phyloP scores from a whole-genome alignment of 2,797 vertebrate genomes.

The Cossypha polioptera region DNA sequence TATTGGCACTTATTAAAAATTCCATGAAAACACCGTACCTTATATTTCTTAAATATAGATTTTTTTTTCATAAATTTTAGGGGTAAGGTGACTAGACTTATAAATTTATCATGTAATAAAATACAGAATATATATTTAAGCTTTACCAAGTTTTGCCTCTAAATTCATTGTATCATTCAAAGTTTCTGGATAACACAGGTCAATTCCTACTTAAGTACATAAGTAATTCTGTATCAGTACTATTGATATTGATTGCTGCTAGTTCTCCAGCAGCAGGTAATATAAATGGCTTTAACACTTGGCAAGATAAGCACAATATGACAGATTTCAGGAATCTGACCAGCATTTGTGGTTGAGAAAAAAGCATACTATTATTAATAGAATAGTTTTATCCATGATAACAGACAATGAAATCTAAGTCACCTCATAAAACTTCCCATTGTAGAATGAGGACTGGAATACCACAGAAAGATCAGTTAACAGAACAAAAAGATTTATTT shows the following conservation, averaged over 20 bases:
- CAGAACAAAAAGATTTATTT: background rate
- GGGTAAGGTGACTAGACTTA: background rate
- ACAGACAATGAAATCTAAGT: background rate
- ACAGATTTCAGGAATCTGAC: background rate
- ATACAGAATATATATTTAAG: background rate
- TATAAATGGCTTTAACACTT: background rate
- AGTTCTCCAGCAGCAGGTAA: background rate
- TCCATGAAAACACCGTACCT: background rate
- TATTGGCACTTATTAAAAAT: background rate
- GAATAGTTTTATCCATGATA: background rate
- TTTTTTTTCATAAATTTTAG: background rate
- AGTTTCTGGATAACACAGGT: background rate
- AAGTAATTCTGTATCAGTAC: background rate
- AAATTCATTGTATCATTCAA: background rate
- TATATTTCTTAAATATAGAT: background rate
- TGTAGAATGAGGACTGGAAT: background rate
- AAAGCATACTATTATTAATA: background rate
- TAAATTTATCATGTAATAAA: background rate
- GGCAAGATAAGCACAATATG: background rate
- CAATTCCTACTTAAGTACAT: background rate
- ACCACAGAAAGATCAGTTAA: background rate
- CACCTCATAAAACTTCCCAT: background rate
- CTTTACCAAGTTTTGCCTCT: background rate
- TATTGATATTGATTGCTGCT: background rate
- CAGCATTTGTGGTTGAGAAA: background rate